Evolutionary conservation across 1,140 invertebrate species (phyloP), one percentile per base, ranked within the genome.

Genomic region (Pogonomyrmex barbatus): DNA sequence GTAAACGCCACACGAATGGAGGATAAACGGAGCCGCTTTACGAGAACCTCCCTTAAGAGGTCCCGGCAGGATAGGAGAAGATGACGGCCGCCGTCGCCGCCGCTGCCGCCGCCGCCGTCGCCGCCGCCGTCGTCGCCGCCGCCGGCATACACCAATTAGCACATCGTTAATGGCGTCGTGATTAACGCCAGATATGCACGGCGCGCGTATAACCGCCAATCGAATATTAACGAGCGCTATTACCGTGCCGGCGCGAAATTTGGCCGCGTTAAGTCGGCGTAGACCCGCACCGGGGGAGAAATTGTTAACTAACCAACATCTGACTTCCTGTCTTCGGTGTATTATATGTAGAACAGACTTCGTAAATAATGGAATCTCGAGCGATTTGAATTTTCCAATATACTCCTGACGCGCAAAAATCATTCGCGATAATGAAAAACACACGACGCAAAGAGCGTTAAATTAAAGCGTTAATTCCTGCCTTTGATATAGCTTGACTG

Each of bases 161-260:
- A 47, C 79, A 33, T 47, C 68, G 54, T 82, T 90, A 88, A 90
- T 86, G 68, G 83, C 17, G 45, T 17, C 73, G 2, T 89, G 86
- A 91, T 91, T 91, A 91, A 85, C 89, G 67, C 8, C 73, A 83
- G 78, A 79, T 82, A 73, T 30, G 36, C 88, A 62, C 68, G 76
- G 45, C 36, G 76, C 82, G 87, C 65, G 78, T 84, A 78, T 68
- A 88, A 90, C 89, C 67, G 39, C 50, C 89, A 83, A 90, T 91
- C 89, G 89, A 90, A 91, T 91, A 90, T 91, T 90, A 91, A 91
- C 89, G 83, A 90, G 87, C 83, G 60, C 68, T 88, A 90, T 91
- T 90, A 90, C 67, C 78, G n/a, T 42, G 30, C 30, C 8, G 86
- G 81, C 0, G 24, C 24, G 24, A 56, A 63, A 88, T 58, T 65